Conservation (phyloP, 2,888 invertebrate genomes). For the Lasioglossum vierecki region DNA sequence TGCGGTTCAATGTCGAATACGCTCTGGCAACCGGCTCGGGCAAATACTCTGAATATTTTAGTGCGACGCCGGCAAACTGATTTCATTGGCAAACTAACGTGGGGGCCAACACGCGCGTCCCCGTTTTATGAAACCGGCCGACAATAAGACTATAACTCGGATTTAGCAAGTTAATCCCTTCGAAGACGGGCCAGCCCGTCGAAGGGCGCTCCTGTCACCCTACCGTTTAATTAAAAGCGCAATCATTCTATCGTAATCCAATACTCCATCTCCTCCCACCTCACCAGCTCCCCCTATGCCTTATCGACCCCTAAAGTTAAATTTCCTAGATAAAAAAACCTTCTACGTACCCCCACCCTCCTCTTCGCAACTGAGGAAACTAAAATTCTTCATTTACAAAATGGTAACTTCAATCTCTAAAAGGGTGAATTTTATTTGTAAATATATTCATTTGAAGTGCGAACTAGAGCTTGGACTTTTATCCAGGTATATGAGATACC, state of each 20-base stretch:
- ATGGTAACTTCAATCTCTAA: too few species aligned
- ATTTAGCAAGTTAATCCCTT: slow-evolving; percentile 66
- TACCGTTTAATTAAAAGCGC: slow-evolving; percentile 70
- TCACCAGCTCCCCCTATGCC: slow-evolving; percentile 44
- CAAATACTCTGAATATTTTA: slow-evolving; percentile 40
- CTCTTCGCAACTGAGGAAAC: neutral
- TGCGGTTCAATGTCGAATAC: slow-evolving; percentile 24
- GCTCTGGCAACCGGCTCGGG: neutral
- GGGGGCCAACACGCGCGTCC: neutral
- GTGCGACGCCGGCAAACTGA: neutral
- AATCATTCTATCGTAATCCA: slow-evolving; percentile 73
- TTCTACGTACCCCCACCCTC: slow-evolving; percentile 23
- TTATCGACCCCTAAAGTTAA: slow-evolving; percentile 51
- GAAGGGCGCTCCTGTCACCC: slow-evolving; percentile 34
- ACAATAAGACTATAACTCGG: slow-evolving; percentile 65
- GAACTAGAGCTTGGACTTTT: too few species aligned
- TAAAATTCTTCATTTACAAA: neutral
- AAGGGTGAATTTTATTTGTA: too few species aligned
- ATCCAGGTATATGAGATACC: too few species aligned
- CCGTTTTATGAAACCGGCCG: slow-evolving; percentile 55
- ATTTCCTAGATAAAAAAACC: slow-evolving; percentile 56
- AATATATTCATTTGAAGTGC: too few species aligned
- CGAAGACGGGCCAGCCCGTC: slow-evolving; percentile 38
- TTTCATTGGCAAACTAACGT: slow-evolving; percentile 37
- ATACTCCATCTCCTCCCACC: slow-evolving; percentile 59